Conservation (phyloP, 2,888 invertebrate genomes). For the Trichogramma dendrolimi region DNA sequence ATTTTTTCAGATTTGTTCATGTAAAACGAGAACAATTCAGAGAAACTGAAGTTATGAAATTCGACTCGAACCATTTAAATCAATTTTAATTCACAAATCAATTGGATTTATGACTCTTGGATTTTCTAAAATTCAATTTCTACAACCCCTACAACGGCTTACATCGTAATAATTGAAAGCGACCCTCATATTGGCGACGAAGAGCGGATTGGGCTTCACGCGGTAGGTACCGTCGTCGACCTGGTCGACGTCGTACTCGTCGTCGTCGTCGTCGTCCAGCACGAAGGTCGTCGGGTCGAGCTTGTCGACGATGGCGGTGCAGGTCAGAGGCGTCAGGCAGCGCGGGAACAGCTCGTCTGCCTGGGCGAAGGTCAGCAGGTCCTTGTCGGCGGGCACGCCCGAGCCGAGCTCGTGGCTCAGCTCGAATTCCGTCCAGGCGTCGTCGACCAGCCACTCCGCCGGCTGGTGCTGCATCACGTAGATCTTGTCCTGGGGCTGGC, state of each 20-base stretch:
- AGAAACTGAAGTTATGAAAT: no score
- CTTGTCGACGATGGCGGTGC: background rate
- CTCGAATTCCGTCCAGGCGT: constrained; percentile 74
- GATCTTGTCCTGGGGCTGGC: constrained; percentile 54
- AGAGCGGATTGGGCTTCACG: background rate
- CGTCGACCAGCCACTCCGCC: constrained; percentile 62
- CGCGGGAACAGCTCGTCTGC: constrained; percentile 51
- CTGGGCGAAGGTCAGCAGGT: constrained; percentile 36
- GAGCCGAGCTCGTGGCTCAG: constrained; percentile 73
- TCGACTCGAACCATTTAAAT: no score
- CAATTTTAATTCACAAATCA: no score
- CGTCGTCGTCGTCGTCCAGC: background rate
- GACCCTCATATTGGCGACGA: constrained; percentile 24
- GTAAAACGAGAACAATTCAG: no score
- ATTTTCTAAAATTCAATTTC: no score
- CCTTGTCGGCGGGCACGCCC: constrained; percentile 63
- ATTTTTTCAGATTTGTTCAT: no score
- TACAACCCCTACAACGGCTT: no score
- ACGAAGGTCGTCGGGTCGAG: background rate
- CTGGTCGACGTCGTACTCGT: background rate
- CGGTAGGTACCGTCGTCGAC: constrained; percentile 1
- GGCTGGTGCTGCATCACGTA: constrained; percentile 74
- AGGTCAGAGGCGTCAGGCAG: background rate
- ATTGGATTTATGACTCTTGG: no score
- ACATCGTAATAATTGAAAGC: constrained; percentile 35